These are phyloP conservation scores for Reinhardtius hippoglossoides DNA, from an alignment of 2,113 vertebrate genomes.

Conservation along the genomic window DNA sequence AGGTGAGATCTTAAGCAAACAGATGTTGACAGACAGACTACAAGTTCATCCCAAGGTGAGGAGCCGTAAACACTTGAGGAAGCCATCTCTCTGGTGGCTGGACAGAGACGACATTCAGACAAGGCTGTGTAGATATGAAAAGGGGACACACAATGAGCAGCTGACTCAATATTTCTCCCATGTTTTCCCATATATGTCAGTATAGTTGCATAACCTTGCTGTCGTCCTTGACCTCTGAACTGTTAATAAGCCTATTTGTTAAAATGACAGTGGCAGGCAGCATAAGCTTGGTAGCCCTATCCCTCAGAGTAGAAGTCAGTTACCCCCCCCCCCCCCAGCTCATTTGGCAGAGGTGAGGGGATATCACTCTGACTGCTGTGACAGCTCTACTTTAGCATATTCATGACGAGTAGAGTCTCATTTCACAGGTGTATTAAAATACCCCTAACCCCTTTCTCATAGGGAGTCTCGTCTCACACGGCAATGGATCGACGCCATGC, in stretches of 20 bases:
- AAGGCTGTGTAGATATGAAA: conserved; percentile 61
- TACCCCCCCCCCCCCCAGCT: conserved; percentile 44
- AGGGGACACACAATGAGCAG: conserved; percentile 47
- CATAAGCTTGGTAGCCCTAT: conserved; percentile 72
- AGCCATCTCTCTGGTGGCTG: conserved; percentile 56
- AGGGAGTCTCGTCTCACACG: conserved; percentile 88
- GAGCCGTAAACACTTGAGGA: conserved; percentile 64
- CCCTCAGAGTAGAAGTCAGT: conserved; percentile 71
- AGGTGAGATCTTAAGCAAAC: conserved; percentile 73
- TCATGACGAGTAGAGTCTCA: conserved; percentile 92
- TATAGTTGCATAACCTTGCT: conserved; percentile 73
- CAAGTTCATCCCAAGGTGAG: conserved; percentile 80
- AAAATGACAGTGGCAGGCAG: conserved; percentile 80
- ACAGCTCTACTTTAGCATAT: conserved; percentile 97
- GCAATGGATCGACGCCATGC: conserved; percentile 90
- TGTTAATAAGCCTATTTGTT: conserved; percentile 85
- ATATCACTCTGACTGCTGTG: conserved; percentile 91
- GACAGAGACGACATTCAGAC: conserved; percentile 66
- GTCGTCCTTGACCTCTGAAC: conserved; percentile 80
- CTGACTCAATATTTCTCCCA: conserved; percentile 72
- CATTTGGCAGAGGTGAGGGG: conserved; percentile 80
- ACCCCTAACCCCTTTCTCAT: conserved; percentile 91
- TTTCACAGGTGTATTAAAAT: conserved; percentile 98
- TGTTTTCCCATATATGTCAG: conserved; percentile 57
- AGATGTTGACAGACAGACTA: conserved; percentile 73